Evolutionary conservation across 2,888 invertebrate species (phyloP).

Genomic region (Andrena fulva): DNA sequence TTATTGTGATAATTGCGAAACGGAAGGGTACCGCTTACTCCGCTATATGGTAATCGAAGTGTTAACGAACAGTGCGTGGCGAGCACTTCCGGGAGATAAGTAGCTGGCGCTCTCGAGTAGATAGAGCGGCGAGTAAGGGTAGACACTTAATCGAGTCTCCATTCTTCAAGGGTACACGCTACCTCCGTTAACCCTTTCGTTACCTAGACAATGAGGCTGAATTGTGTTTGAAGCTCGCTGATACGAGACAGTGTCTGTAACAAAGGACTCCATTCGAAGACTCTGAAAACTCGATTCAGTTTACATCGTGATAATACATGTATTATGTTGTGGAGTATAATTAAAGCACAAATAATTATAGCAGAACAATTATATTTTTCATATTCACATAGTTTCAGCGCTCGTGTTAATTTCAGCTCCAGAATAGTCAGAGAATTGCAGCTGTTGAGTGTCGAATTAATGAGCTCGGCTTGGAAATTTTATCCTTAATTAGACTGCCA

Average conservation of each 20-base stretch:
- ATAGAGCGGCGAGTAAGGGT: constrained; percentile 32
- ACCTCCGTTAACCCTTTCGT: constrained; percentile 32
- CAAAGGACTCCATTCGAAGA: background rate
- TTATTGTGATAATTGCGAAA: constrained; percentile 15
- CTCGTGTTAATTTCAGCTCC: constrained; percentile 8
- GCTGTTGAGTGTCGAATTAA: constrained; percentile 19
- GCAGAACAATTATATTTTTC: background rate
- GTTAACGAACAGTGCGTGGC: constrained; percentile 59
- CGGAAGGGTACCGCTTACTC: constrained; percentile 22
- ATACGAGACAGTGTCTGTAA: background rate
- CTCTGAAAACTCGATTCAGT: background rate
- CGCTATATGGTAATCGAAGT: constrained; percentile 56
- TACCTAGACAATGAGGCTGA: constrained; percentile 12
- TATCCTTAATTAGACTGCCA: constrained; percentile 10
- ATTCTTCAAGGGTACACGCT: constrained; percentile 25
- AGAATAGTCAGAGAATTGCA: background rate
- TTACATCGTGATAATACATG: background rate
- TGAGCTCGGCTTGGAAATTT: background rate
- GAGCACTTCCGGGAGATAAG: constrained; percentile 51
- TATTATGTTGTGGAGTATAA: background rate
- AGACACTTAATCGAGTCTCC: constrained; percentile 43
- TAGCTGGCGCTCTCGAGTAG: constrained; percentile 26
- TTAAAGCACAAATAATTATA: background rate
- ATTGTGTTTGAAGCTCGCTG: background rate
- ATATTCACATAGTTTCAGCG: background rate